Conservation (phyloP, 2,113 vertebrate species). For the Cettia cetti region DNA sequence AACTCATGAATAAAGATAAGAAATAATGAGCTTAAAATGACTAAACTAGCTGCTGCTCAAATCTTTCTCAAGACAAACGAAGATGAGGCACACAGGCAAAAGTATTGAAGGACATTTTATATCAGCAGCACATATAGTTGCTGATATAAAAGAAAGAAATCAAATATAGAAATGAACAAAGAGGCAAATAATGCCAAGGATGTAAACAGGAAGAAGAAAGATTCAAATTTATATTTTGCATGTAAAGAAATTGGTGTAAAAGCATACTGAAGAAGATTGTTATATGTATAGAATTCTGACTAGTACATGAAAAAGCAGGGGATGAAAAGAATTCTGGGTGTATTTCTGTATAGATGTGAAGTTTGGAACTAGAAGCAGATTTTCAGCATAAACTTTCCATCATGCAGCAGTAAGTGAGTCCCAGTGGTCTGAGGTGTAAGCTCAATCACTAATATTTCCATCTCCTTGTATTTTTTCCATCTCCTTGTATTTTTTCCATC, state of each 20-base stretch:
- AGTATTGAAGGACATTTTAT: not conserved
- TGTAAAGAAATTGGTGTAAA: not conserved
- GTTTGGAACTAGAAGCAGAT: not conserved
- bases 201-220: not conserved
- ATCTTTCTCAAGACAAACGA: not conserved
- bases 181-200: not conserved
- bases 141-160: not conserved
- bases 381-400: not conserved
- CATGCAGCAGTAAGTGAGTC: not conserved
- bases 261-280: not conserved
- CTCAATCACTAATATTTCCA: not conserved
- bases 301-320: accelerated
- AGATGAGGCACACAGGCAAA: not conserved
- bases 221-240: not conserved
- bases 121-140: not conserved
- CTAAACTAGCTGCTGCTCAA: not conserved
- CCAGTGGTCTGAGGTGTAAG: not conserved
- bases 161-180: not conserved
- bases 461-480: not conserved
- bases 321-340: not conserved
- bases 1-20: slow-evolving; percentile 25
- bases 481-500: not conserved
- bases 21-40: not conserved
- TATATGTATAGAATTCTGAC: not conserved
- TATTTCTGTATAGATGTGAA: not conserved